Evolutionary conservation across 1,140 invertebrate species (phyloP).

Genomic region (Cryptotermes secundus): DNA sequence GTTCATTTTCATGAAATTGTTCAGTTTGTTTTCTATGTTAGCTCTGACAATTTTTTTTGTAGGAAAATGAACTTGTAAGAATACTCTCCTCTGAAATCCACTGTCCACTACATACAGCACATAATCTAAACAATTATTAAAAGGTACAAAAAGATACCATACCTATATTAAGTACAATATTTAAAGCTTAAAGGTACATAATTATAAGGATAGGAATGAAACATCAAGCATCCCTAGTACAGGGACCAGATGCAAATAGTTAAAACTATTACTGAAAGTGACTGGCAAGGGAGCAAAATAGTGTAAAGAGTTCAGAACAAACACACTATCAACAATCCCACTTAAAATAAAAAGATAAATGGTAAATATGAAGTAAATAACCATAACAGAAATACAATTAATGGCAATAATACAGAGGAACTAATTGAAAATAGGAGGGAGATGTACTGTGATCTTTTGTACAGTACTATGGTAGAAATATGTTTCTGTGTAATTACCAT

Average conservation of each 20-base stretch:
- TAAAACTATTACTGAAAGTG: neutral
- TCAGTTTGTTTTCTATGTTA: neutral
- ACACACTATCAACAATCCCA: neutral
- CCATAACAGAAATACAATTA: neutral
- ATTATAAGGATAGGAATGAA: conserved; percentile 30
- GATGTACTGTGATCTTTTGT: neutral
- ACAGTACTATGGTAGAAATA: conserved; percentile 1
- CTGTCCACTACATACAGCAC: neutral
- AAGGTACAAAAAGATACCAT: conserved; percentile 24
- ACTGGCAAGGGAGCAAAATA: neutral
- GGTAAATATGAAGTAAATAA: neutral
- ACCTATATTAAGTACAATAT: neutral
- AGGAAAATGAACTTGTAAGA: neutral
- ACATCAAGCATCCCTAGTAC: conserved; percentile 24
- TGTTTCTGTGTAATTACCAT: neutral
- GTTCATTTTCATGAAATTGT: neutral
- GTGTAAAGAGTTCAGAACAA: neutral
- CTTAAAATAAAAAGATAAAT: neutral
- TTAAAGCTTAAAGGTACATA: conserved; percentile 23
- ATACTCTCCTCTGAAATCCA: neutral
- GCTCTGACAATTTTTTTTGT: neutral
- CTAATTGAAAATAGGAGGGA: neutral
- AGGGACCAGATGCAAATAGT: neutral
- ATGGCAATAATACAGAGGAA: neutral
- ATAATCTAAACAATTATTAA: conserved; percentile 9